phyloP scores from a whole-genome alignment of 1,140 invertebrate genomes.

The Drosophila guanche region DNA sequence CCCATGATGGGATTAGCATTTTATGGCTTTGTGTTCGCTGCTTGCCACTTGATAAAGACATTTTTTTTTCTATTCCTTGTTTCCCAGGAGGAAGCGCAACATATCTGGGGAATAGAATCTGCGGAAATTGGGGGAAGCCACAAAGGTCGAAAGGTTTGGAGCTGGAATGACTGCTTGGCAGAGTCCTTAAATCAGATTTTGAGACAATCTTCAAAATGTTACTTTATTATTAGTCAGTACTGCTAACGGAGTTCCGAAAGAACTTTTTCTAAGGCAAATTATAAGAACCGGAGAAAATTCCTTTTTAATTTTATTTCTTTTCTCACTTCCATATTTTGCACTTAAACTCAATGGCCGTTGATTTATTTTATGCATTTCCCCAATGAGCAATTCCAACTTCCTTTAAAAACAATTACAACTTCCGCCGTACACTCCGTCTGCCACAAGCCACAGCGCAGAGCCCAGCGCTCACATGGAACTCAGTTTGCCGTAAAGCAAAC shows the following conservation, averaged over 20 bases:
- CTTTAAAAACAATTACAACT: conserved; percentile 81
- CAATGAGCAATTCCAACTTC: conserved; percentile 74
- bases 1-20: conserved; percentile 81
- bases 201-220: background rate
- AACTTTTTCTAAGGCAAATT: no score
- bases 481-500: conserved; percentile 67
- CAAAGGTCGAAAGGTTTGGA: conserved; percentile 2
- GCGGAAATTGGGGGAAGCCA: conserved; percentile 25
- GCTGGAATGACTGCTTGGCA: background rate
- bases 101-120: conserved; percentile 35
- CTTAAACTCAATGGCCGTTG: conserved; percentile 34
- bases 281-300: background rate
- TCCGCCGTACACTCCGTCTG: conserved; percentile 42
- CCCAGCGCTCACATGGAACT: conserved; percentile 24
- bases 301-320: conserved; percentile 14
- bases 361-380: conserved; percentile 77
- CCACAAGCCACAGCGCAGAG: background rate
- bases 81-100: conserved; percentile 5
- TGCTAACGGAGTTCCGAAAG: background rate
- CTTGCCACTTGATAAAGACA: conserved; percentile 75
- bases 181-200: background rate
- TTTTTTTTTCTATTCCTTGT: conserved; percentile 16
- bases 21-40: conserved; percentile 74
- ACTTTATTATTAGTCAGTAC: background rate
- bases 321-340: conserved; percentile 2